Percentiles rank a stretch among this genome's conserved stretches.
phyloP scores from a whole-genome alignment of 2,113 vertebrate genomes.

The Anthoscopus minutus region DNA sequence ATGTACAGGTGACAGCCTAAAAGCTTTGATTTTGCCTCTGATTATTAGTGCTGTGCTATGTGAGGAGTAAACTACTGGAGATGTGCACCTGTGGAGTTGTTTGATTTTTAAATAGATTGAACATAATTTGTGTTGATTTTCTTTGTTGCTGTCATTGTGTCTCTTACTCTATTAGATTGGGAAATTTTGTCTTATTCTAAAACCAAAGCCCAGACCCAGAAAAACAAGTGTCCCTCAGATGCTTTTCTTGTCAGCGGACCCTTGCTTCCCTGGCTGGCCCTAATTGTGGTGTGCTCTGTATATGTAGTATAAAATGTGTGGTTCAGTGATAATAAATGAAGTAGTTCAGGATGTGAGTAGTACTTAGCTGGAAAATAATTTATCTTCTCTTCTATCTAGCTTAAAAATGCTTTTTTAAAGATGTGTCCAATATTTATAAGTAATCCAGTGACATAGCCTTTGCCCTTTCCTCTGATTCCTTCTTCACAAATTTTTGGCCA shows the following conservation, averaged over 20 bases:
- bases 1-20: background rate
- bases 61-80: background rate
- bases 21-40: background rate
- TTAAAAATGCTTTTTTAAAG: background rate
- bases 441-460: background rate
- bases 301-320: background rate
- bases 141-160: background rate
- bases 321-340: background rate
- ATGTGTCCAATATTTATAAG: background rate
- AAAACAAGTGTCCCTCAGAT: fast-evolving
- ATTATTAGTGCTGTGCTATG: background rate
- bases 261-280: background rate
- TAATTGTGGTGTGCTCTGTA: background rate
- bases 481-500: background rate
- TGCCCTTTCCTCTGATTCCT: background rate
- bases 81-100: background rate
- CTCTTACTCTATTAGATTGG: background rate
- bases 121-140: background rate
- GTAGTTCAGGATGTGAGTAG: background rate
- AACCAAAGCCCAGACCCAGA: background rate
- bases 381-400: background rate
- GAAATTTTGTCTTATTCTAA: background rate
- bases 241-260: background rate
- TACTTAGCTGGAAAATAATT: background rate
- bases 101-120: background rate